Evolutionary conservation across 92 coral and sea anemone genomes (phyloP), one percentile per base, ranked within the genome.

Genomic region (Porites cylindrica): DNA sequence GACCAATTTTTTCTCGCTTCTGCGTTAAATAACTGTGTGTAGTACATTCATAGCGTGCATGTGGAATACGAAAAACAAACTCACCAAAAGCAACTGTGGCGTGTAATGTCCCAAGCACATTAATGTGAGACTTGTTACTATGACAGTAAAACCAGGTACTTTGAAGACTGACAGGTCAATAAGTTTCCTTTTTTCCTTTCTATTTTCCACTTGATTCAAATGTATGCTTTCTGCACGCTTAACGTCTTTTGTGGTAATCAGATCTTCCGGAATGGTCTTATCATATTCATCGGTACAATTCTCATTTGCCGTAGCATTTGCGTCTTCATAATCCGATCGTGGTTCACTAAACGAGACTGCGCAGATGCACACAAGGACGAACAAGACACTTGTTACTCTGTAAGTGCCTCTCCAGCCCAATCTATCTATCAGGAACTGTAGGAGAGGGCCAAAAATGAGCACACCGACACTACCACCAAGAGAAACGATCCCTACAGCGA

Each of bases 401-500:
- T 53, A 86, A 79, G 83, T 63, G 29, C 23, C 72, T 17, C 87
- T 38, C 79, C 79, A 88, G 1, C 87, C 86, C 32, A 70, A 64
- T 24, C 7, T 20, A n/a, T 72, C 76, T 11, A 88, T 8, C 26
- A 88, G 29, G 5, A 56, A 14, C 47, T 82, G 88, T 8, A 69
- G 6, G 5, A 70, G 38, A 11, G 92, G 92, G 13, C 84, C 88
- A 18, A 88, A 53, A 0, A 81, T 13, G 20, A 82, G 60, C 56
- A 68, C 84, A 10, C 88, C 88, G 2, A 82, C n/a, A 43, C 79
- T 77, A 10, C 18, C 60, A 5, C 92, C 88, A 60, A 71, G 59
- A 47, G 66, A 32, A n/a, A 82, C 26, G 59, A 82, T 6, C 10
- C 92, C 92, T 20, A 75, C 50, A 1, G 92, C 92, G 6, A 88